Conservation (phyloP, 2,113 vertebrate genomes). For the Cygnus atratus region DNA sequence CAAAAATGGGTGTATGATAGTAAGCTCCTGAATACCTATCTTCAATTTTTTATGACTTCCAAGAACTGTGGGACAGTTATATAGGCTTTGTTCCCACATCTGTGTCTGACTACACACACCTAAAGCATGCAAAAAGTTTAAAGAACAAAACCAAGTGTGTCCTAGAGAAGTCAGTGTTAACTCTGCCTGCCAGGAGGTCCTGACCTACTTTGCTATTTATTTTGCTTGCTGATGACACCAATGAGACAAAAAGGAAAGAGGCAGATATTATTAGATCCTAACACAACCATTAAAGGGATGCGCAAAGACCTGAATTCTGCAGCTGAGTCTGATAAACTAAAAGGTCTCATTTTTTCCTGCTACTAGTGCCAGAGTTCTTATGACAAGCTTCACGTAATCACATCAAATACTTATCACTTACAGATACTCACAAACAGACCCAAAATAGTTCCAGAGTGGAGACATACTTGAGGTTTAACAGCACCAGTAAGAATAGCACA, state of each 20-base stretch:
- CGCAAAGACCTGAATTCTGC: conserved; percentile 2
- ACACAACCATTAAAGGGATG: background rate
- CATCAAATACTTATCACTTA: background rate
- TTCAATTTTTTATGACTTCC: background rate
- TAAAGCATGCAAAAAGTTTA: background rate
- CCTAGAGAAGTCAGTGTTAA: background rate
- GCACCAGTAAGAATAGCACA: background rate
- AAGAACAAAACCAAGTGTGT: background rate
- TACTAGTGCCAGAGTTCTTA: background rate
- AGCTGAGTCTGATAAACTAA: background rate
- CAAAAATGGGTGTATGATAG: background rate
- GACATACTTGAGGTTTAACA: background rate
- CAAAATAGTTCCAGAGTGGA: background rate
- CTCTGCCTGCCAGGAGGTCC: conserved; percentile 46
- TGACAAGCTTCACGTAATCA: background rate
- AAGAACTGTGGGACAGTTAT: background rate
- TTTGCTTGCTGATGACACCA: conserved; percentile 30
- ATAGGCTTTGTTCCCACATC: background rate
- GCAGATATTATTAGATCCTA: conserved; percentile 33
- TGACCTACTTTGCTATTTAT: conserved; percentile 60
- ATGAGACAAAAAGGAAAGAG: conserved; percentile 21
- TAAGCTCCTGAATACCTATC: background rate
- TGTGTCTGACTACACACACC: background rate
- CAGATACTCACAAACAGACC: background rate
- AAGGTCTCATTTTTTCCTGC: background rate